phyloP scores from a whole-genome alignment of 2,888 invertebrate genomes.

The Acrobasis repandana region DNA sequence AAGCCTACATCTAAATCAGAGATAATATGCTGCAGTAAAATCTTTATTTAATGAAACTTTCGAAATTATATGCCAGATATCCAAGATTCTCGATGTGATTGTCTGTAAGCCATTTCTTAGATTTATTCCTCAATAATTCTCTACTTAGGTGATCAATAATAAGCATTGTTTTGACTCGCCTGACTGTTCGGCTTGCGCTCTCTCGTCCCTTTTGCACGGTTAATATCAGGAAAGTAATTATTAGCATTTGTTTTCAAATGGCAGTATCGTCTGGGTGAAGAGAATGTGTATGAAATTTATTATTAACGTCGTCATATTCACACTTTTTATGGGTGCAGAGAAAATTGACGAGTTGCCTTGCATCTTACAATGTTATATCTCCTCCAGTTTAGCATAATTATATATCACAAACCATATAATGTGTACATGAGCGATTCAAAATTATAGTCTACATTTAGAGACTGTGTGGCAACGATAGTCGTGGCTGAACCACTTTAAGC shows the following conservation, averaged over 20 bases:
- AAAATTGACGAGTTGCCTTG: constrained; percentile 54
- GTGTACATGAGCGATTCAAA: constrained; percentile 36
- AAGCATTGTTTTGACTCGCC: constrained; percentile 48
- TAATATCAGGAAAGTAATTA: constrained; percentile 61
- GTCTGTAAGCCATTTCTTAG: constrained; percentile 39
- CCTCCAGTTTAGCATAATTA: constrained; percentile 45
- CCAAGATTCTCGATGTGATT: constrained; percentile 34
- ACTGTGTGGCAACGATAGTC: constrained; percentile 14
- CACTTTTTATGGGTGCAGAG: constrained; percentile 60
- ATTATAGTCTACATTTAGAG: constrained; percentile 30
- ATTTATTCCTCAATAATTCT: constrained; percentile 57
- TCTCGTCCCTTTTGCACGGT: constrained; percentile 47
- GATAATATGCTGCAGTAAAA: constrained; percentile 34
- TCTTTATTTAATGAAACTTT: constrained; percentile 34
- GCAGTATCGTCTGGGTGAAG: constrained; percentile 53
- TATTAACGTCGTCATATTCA: constrained; percentile 65
- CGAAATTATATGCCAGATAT: constrained; percentile 34
- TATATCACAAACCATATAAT: constrained; percentile 38
- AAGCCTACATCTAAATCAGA: constrained; percentile 24
- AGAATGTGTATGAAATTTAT: constrained; percentile 64
- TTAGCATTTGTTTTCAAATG: constrained; percentile 63
- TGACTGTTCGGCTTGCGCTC: constrained; percentile 34
- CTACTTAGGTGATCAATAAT: constrained; percentile 48
- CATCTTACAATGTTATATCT: constrained; percentile 56
- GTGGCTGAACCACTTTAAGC: constrained; percentile 28